Base-by-base conservation (phyloP, 35 echinoderm and acorn worm species). In the Acanthaster planci region DNA sequence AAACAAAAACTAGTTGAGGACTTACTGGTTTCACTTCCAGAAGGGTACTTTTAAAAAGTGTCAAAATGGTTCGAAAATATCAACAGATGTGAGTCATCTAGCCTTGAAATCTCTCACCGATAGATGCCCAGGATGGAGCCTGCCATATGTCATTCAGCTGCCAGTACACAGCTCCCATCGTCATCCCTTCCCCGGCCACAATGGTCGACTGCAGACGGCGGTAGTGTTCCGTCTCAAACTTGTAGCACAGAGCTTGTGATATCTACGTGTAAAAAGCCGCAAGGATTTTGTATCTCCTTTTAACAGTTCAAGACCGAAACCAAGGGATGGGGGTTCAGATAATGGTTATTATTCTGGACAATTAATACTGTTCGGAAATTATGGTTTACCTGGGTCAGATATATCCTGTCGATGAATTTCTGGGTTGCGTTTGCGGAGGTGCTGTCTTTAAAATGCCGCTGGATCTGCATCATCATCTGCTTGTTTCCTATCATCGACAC, bases 101-200 rank as follows among this genome's bases (percentile, higher is more conserved):
- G 34, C 7, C 10, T 26, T 59, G 64, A 22, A 22, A 9, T 16
- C 42, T 19, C 78, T 77, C 77, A 99, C 96, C 96, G 52, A 89
- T 94, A 7, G 96, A 99, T 7, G 96, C 60, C 96, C 96, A 99
- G 27, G 96, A 89, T 16, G 96, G 96, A 55, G 92, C 96, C 82
- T 99, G 96, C 96, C 96, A 99, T 37, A 99, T 99, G 81, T 99
- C 96, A 78, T 99, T 99, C 38, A 99, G 78, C 58, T 99, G 96
- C 92, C 96, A 99, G 75, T 99, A 99, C 50, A 99, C 92, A 39
- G 92, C 96, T 44, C 96, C 96, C 89, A 94, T 99, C 12, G 87
- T 91, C 54, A 83, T 81, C 16, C 96, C 96, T 30, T 89, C 80
- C 8, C 89, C 88, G 18, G 78, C 55, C 0, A 89, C 83, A 8